Evolutionary conservation across 2,888 invertebrate species (phyloP), one percentile per base, ranked within the genome.

Genomic region (Troides aeacus): DNA sequence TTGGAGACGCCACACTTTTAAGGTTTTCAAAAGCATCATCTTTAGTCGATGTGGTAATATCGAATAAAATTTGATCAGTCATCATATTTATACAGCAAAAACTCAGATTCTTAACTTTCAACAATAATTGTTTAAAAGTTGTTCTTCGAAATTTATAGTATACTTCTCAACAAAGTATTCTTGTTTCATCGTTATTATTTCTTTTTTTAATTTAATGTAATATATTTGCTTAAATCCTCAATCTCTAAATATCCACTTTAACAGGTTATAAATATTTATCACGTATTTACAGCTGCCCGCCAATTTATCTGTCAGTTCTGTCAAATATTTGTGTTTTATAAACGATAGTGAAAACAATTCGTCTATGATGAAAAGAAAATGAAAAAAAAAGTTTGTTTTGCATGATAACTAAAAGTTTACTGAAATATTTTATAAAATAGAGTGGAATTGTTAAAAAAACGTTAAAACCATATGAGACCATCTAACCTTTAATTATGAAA

Each of bases 1-100:
- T 57, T 6, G 61, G 42, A 39, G 70, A 64, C 21, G 36, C 6
- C 0, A 59, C 30, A 46, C 56, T 64, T 10, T 64, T 63, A 30
- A 67, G 63, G 66, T 66, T 66, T 24, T 60, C 66, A n/a, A 64
- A 30, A 8, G 23, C 30, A 66, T 62, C 23, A 18, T 60, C 53
- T 30, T 64, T 60, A 50, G 42, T 66, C 42, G 39, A 36, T 17
- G 12, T 64, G 15, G 24, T 58, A 21, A 23, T 67, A 46, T 18
- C 46, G 61, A 57, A 60, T 57, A 71, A 21, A 30, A 65, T 30
- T 65, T 65, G 18, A 10, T 69, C 60, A 18, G 68, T 56, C 64
- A 63, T 64, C 39, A 58, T 58, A 10, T 58, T 58, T 58, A n/a
- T 53, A 53, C 2, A 53, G 18, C 53, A 53, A 53, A 53, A n/a